Percentiles rank a stretch among this genome's conserved stretches.
phyloP scores from a whole-genome alignment of 1,140 invertebrate species.

The Cydia fagiglandana region DNA sequence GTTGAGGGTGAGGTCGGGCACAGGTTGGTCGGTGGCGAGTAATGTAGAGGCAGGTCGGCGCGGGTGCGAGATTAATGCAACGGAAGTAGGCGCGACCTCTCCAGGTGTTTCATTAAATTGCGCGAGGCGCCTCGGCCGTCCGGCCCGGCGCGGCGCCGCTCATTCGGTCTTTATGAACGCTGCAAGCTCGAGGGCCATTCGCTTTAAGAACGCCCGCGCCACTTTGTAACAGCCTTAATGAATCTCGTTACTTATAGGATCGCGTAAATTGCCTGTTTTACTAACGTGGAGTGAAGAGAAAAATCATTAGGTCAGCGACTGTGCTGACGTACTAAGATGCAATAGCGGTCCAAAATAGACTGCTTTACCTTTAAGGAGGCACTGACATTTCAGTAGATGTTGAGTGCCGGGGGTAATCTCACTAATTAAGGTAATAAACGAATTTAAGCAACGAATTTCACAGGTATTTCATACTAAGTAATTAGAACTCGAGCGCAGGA shows the following conservation, averaged over 20 bases:
- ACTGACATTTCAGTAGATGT: conserved; percentile 4
- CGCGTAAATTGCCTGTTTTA: conserved; percentile 75
- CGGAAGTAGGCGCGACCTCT: conserved; percentile 69
- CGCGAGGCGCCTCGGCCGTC: conserved; percentile 68
- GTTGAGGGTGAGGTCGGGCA: background rate
- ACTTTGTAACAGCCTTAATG: conserved; percentile 78
- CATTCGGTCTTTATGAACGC: conserved; percentile 74
- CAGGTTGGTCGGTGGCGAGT: conserved; percentile 11
- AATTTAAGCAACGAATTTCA: background rate
- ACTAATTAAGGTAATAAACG: conserved; percentile 13
- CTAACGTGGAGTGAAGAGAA: conserved; percentile 54
- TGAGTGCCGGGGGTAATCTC: background rate
- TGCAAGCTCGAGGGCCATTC: conserved; percentile 76
- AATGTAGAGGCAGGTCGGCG: conserved; percentile 37
- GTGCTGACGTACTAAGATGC: conserved; percentile 23
- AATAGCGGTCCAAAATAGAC: conserved; percentile 7
- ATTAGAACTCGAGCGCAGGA: background rate
- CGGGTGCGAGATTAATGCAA: conserved; percentile 71
- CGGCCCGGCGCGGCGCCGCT: conserved; percentile 58
- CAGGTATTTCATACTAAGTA: background rate
- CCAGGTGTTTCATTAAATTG: conserved; percentile 78
- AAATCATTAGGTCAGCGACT: conserved; percentile 57
- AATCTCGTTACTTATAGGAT: conserved; percentile 78
- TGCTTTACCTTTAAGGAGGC: background rate
- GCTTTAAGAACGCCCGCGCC: conserved; percentile 77